Percentiles rank a stretch among this genome's conserved stretches.
Conservation (phyloP, 2,113 vertebrate genomes). For the Leptodactylus fuscus region DNA sequence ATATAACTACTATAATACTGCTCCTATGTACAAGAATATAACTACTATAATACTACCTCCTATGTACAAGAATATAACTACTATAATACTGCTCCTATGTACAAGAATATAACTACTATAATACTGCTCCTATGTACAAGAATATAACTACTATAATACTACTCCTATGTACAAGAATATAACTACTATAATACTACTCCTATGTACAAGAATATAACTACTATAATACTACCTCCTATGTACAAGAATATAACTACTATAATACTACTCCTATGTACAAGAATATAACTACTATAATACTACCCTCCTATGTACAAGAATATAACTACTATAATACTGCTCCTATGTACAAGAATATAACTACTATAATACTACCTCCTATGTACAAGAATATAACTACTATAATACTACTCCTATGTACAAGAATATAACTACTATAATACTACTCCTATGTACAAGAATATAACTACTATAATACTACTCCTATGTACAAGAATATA, state of each 20-base stretch:
- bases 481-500: too few species aligned
- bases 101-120: not conserved
- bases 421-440: not conserved
- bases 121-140: not conserved
- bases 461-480: not conserved
- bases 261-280: not conserved
- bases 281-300: constrained; percentile 8
- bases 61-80: constrained; percentile 2
- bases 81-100: not conserved
- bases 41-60: not conserved
- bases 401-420: too few species aligned
- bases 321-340: not conserved
- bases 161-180: not conserved
- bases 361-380: too few species aligned
- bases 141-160: constrained; percentile 7
- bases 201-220: not conserved
- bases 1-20: not conserved
- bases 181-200: not conserved
- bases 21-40: not conserved
- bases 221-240: constrained; percentile 1
- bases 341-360: not conserved
- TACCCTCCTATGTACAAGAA: not conserved
- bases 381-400: not conserved
- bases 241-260: constrained; percentile 15
- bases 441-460: not conserved